phyloP scores from a whole-genome alignment of 37 sponge, comb jelly and placozoan genomes.

The Petrosia ficiformis region DNA sequence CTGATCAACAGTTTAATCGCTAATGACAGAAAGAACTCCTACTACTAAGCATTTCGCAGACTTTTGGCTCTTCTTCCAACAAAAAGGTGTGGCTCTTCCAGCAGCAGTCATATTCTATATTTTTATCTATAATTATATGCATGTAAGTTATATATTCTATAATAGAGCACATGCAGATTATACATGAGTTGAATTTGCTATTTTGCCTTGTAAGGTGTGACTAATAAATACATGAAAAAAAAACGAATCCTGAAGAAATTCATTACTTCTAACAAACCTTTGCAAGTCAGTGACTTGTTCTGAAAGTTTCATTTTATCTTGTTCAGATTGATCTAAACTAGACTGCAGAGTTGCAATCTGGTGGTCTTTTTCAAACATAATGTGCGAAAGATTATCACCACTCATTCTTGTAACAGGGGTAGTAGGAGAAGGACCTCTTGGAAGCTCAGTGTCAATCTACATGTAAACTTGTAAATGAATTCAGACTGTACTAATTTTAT shows the following conservation, averaged over 20 bases:
- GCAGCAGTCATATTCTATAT: too few species aligned
- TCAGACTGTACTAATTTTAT: too few species aligned
- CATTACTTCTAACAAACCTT: slow-evolving; percentile 16
- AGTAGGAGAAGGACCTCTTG: neutral
- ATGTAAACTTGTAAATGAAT: too few species aligned
- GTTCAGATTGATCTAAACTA: slow-evolving; percentile 31
- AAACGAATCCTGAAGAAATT: neutral
- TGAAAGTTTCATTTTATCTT: slow-evolving; percentile 34
- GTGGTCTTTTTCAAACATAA: slow-evolving; percentile 38
- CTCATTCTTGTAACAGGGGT: neutral
- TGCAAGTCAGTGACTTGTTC: slow-evolving; percentile 35
- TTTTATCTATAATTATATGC: neutral
- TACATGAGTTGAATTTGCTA: neutral
- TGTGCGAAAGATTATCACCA: neutral
- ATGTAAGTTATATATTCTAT: neutral
- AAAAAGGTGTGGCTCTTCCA: too few species aligned
- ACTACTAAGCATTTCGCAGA: too few species aligned
- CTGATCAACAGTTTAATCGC: too few species aligned
- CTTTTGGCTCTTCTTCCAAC: too few species aligned
- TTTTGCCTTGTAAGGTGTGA: neutral
- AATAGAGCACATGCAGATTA: neutral
- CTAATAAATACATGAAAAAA: neutral
- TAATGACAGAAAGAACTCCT: too few species aligned
- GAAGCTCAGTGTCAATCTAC: too few species aligned
- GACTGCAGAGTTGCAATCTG: slow-evolving; percentile 25